Percentiles rank a stretch among this genome's conserved stretches.
These are phyloP conservation scores for Ormyrus rosae DNA, from an alignment of 2,888 invertebrate genomes.

Conservation along the genomic window DNA sequence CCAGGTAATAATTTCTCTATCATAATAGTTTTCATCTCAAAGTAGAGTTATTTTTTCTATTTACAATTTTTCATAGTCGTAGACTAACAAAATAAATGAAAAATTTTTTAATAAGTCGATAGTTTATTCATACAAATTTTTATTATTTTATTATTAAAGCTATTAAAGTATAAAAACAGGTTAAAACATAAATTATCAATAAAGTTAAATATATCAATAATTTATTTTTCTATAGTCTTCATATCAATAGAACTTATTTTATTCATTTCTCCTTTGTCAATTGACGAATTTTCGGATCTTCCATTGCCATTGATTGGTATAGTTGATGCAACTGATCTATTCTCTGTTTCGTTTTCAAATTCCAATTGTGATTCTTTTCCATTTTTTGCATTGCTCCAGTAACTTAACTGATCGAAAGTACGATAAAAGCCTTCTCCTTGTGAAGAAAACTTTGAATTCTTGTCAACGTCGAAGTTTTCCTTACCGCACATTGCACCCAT, in stretches of 20 bases:
- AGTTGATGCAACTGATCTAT: constrained; percentile 23
- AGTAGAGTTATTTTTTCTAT: not conserved
- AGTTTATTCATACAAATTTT: not conserved
- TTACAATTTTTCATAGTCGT: not conserved
- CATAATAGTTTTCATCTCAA: not conserved
- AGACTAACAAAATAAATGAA: not conserved
- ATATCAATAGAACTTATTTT: not conserved
- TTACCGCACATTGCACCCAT: constrained; percentile 51
- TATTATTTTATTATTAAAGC: too few relatives aligned
- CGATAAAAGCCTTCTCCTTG: constrained; percentile 43
- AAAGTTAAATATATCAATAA: not conserved
- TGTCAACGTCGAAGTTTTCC: constrained; percentile 44
- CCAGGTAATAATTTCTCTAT: constrained; percentile 81
- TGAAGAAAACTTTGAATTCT: constrained; percentile 26
- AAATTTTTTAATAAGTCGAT: constrained; percentile 1
- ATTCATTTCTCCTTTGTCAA: constrained; percentile 13
- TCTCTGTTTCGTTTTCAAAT: not conserved
- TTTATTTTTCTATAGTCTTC: constrained; percentile 11
- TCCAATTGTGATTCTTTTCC: not conserved
- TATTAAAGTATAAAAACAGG: too few relatives aligned
- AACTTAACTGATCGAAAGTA: constrained; percentile 36
- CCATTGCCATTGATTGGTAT: constrained; percentile 20
- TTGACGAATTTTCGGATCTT: constrained; percentile 12
- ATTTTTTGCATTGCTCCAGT: constrained; percentile 38
- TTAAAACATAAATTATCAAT: too few relatives aligned